phyloP scores from a whole-genome alignment of 1,140 invertebrate species.

The Aplysia californica region DNA sequence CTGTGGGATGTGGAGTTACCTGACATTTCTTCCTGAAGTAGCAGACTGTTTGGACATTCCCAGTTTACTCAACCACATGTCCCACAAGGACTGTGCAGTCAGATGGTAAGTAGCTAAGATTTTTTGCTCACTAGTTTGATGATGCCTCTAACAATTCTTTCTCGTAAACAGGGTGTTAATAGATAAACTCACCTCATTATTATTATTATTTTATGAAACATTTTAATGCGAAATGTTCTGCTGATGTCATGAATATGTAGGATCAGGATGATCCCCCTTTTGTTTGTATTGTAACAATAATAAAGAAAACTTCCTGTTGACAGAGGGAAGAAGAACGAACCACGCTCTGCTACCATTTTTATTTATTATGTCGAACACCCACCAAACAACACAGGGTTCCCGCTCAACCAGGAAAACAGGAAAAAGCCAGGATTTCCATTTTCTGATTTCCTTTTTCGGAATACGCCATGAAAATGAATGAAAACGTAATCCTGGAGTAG shows the following conservation, averaged over 20 bases:
- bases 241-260: neutral
- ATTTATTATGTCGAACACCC: too few species aligned
- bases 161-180: neutral
- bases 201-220: neutral
- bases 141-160: neutral
- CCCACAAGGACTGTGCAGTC: slow-evolving; percentile 15
- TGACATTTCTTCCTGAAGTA: slow-evolving; percentile 13
- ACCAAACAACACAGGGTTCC: too few species aligned
- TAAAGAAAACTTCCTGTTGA: too few species aligned
- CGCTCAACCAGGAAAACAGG: too few species aligned
- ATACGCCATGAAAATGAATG: too few species aligned
- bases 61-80: slow-evolving; percentile 10
- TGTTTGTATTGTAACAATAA: too few species aligned
- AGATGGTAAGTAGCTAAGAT: slow-evolving; percentile 32
- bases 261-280: neutral
- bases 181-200: neutral
- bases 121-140: neutral
- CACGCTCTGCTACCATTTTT: too few species aligned
- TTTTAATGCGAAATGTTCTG: neutral
- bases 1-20: slow-evolving; percentile 26
- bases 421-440: too few species aligned
- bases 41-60: slow-evolving; percentile 3
- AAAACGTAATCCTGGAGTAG: too few species aligned
- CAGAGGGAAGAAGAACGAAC: too few species aligned
- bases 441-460: too few species aligned